Evolutionary conservation across 2,797 vertebrate species (phyloP).

Genomic region (Lithobates pipiens): DNA sequence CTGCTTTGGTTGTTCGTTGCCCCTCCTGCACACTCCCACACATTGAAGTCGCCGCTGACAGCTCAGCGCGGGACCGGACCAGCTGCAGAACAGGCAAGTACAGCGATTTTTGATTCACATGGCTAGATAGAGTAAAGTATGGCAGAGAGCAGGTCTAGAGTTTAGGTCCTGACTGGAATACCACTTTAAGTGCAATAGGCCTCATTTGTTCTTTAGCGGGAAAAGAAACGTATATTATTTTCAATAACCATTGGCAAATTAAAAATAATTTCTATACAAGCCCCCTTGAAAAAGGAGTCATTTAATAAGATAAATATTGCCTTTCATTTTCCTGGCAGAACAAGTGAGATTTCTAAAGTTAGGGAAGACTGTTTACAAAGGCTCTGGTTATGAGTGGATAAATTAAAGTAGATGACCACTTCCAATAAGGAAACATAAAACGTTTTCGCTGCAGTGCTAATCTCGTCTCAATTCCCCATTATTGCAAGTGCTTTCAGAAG

Average conservation of each 20-base stretch:
- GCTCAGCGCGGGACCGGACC: no score
- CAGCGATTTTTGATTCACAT: no score
- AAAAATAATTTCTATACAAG: background rate
- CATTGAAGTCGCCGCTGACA: no score
- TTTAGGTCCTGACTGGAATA: no score
- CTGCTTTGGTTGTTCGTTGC: no score
- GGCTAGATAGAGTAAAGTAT: no score
- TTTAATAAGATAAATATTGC: background rate
- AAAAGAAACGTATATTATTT: background rate
- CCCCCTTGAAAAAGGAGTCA: background rate
- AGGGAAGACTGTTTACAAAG: slow-evolving; percentile 4
- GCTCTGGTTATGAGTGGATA: background rate
- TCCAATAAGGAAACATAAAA: slow-evolving; percentile 3
- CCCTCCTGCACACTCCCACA: no score
- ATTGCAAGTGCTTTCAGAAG: background rate
- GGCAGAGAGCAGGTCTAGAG: no score
- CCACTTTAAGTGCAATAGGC: no score
- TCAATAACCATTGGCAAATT: background rate
- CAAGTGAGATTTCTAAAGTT: slow-evolving; percentile 18
- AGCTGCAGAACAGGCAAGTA: no score
- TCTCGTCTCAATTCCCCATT: background rate
- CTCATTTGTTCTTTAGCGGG: no score
- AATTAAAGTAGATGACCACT: slow-evolving; percentile 14
- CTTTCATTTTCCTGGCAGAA: slow-evolving; percentile 16
- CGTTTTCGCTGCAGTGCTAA: slow-evolving; percentile 19